These are phyloP conservation scores for Sinella curviseta DNA, from an alignment of 1,140 invertebrate genomes.

Conservation along the genomic window DNA sequence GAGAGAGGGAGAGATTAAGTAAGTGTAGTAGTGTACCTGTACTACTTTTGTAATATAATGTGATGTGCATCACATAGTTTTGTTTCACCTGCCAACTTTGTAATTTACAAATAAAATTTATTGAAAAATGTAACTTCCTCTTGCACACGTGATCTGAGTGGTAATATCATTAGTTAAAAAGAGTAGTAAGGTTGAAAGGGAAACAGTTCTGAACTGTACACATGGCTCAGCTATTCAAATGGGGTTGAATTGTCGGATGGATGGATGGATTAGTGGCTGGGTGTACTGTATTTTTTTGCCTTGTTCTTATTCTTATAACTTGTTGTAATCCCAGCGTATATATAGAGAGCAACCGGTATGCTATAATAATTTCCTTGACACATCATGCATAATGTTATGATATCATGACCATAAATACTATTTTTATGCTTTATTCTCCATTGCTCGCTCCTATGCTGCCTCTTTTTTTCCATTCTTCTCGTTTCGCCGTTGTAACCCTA, in stretches of 20 bases:
- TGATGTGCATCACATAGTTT: not conserved
- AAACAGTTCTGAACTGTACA: not conserved
- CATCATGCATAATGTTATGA: not conserved
- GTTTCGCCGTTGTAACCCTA: not conserved
- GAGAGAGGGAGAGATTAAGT: no score
- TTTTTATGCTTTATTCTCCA: not conserved
- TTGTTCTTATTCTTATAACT: no score
- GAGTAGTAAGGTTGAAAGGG: not conserved
- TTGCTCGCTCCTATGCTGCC: not conserved
- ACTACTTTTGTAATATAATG: no score
- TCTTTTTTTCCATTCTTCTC: no score
- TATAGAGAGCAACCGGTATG: not conserved
- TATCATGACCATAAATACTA: constrained; percentile 13
- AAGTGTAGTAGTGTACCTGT: no score
- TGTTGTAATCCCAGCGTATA: no score
- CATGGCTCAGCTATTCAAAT: not conserved
- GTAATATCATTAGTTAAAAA: not conserved
- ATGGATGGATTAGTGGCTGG: not conserved
- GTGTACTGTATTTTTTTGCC: no score
- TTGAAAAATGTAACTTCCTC: constrained; percentile 22
- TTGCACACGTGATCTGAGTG: not conserved
- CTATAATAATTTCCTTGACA: not conserved
- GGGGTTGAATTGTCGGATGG: not conserved
- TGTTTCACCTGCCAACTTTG: not conserved
- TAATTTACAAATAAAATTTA: constrained; percentile 19